These are phyloP conservation scores for Scolanthus callimorphus DNA, from an alignment of 92 coral and sea anemone genomes.

Conservation along the genomic window DNA sequence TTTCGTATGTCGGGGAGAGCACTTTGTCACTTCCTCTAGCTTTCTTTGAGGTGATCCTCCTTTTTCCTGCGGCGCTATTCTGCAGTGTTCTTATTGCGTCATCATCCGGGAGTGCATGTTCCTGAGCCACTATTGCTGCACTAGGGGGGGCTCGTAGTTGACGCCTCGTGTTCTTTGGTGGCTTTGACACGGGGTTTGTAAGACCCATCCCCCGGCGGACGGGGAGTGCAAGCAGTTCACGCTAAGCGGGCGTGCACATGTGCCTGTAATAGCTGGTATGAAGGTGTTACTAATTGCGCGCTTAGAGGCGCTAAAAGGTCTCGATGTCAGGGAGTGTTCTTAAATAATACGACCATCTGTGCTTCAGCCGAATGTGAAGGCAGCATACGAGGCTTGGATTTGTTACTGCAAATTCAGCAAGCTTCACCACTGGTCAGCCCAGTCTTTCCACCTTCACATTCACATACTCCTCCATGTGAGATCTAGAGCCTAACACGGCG, in stretches of 20 bases:
- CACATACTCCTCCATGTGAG: conserved; percentile 20
- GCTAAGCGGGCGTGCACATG: neutral
- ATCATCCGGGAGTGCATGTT: conserved; percentile 11
- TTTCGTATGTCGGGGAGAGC: neutral
- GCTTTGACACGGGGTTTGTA: conserved; percentile 1
- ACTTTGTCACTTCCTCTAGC: neutral
- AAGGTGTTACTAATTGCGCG: conserved; percentile 35
- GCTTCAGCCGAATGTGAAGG: conserved; percentile 4
- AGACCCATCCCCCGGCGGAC: neutral
- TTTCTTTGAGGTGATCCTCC: neutral
- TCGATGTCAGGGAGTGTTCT: conserved; percentile 53
- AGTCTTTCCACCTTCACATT: neutral
- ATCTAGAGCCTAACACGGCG: conserved; percentile 25
- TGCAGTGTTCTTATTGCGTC: neutral
- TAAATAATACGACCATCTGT: conserved; percentile 10
- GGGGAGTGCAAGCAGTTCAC: neutral
- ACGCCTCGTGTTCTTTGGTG: neutral
- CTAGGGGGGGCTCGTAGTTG: neutral
- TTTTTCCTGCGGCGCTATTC: neutral
- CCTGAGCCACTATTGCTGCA: conserved; percentile 4
- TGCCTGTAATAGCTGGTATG: conserved; percentile 35
- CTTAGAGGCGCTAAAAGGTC: conserved; percentile 34
- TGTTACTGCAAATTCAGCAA: conserved; percentile 3
- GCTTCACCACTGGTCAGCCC: conserved; percentile 3
- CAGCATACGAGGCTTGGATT: conserved; percentile 15